A percentile compares a stretch with the other conserved stretches of the same genome.
Evolutionary conservation across 2,797 vertebrate species (phyloP).

Genomic region (Ptychadena robeensis): DNA sequence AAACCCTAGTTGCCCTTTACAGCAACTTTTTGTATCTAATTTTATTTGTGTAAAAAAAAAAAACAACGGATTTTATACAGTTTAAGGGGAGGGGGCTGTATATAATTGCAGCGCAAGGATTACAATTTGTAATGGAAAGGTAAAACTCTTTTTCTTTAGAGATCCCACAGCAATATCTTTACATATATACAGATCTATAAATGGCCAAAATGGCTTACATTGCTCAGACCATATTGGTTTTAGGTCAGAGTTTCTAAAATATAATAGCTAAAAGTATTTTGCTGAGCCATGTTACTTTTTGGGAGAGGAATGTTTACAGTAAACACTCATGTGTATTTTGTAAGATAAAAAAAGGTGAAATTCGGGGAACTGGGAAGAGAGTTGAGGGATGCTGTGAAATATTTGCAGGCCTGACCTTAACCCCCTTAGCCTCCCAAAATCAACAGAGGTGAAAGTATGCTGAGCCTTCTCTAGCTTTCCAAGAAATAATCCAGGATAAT

Average conservation of each 20-base stretch:
- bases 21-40: no score
- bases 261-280: background rate
- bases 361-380: slow-evolving; percentile 42
- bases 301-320: slow-evolving; percentile 15
- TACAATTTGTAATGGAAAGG: no score
- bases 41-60: no score
- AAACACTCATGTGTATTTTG: slow-evolving; percentile 3
- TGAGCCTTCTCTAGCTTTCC: background rate
- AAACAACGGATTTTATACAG: no score
- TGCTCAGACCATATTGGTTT: background rate
- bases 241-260: background rate
- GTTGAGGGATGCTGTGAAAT: slow-evolving; percentile 38
- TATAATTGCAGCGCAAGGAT: no score
- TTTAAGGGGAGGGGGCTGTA: no score
- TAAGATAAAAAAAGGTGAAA: slow-evolving; percentile 34
- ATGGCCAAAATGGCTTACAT: background rate
- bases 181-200: no score
- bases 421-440: slow-evolving; percentile 20
- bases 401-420: slow-evolving; percentile 38
- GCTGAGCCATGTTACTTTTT: slow-evolving; percentile 17
- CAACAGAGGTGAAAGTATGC: slow-evolving; percentile 18
- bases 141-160: no score
- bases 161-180: no score
- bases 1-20: no score
- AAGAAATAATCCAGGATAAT: background rate